Evolutionary conservation across 2,113 vertebrate species (phyloP), one percentile per base, ranked within the genome.

Genomic region (Tinamus guttatus): DNA sequence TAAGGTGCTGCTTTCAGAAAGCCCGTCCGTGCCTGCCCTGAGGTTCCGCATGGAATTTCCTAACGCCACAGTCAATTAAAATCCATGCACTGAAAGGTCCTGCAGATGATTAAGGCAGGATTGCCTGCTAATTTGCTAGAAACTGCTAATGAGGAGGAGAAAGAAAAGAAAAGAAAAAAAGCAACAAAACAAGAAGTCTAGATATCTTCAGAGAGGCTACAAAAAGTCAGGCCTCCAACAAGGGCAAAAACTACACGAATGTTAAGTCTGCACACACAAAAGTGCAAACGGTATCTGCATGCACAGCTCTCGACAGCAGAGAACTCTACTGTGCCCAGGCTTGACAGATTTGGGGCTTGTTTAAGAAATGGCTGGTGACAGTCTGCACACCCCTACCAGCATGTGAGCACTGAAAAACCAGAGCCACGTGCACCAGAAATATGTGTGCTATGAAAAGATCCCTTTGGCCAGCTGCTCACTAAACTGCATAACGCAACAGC

Each of bases 21-120:
- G 45, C 17, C 1, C 1, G 20, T 73, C 13, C 27, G 65, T 18
- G 73, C 77, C 70, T 38, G 84, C 62, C 84, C 74, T 0, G 3
- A 40, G 81, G 77, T 83, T 45, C 88, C 14, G 11, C 54, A 51
- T 83, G 65, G 69, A 75, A 79, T 54, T 51, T 8, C 68, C 74
- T 78, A 49, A 7, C 1, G 2, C 38, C 81, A 85, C 74, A 85
- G 58, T 59, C 70, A 93, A 75, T 65, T 86, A 40, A 67, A 79
- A 75, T 28, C 76, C 40, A 30, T 0, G 45, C 75, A 47, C 36
- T 5, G 43, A 85, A 81, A 75, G 67, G 94, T 40, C 51, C 77
- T 30, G 43, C 58, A 86, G 81, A 82, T 75, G 49, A 81, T 89
- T 90, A 89, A 81, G 75, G 73, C 65, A 54, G 73, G 64, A 70